Evolutionary conservation across 2,113 vertebrate species (phyloP).

Genomic region (Cyphotilapia sp.): DNA sequence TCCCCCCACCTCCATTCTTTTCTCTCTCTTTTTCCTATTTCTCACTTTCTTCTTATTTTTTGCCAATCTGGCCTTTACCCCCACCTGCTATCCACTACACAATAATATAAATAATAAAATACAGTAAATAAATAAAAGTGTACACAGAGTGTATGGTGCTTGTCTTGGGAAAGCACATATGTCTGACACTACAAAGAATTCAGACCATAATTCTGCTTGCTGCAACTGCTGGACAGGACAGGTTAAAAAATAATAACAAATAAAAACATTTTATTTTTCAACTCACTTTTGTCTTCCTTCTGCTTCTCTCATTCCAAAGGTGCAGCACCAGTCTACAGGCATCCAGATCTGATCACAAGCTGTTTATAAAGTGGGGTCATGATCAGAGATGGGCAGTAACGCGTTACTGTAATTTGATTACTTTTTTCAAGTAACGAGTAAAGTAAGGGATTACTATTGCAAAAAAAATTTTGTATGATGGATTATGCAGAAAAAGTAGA

Average conservation of each 20-base stretch:
- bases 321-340: not conserved
- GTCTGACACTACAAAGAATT: not conserved
- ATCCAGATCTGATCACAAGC: not conserved
- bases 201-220: not conserved
- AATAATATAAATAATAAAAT: not conserved
- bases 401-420: too few relatives aligned
- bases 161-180: not conserved
- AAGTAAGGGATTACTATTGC: too few relatives aligned
- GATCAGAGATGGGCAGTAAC: not conserved
- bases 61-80: not conserved
- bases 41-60: not conserved
- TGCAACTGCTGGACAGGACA: not conserved
- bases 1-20: not conserved
- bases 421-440: too few relatives aligned
- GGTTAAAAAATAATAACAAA: not conserved
- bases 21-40: not conserved
- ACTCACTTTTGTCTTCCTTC: not conserved
- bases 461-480: too few relatives aligned
- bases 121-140: not conserved
- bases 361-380: not conserved
- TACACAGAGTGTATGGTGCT: not conserved
- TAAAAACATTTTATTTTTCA: not conserved
- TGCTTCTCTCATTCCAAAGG: not conserved
- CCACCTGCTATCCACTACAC: not conserved
- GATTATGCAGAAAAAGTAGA: too few relatives aligned